Conservation (phyloP, 2,797 vertebrate species). For the Limnodromus scolopaceus region DNA sequence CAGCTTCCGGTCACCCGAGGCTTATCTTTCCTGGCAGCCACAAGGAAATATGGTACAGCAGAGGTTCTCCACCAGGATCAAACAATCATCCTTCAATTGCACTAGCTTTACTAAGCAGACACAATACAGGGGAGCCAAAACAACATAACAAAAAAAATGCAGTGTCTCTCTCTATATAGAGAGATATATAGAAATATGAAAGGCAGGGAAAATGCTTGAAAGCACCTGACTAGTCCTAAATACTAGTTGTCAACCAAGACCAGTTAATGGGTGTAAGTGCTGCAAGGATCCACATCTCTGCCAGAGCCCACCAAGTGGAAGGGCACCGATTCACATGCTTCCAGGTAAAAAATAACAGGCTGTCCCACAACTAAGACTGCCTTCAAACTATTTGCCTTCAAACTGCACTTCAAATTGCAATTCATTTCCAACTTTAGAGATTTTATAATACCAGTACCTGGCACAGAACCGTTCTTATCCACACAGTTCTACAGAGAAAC, state of each 20-base stretch:
- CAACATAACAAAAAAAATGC: rapidly evolving
- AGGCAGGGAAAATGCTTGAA: neutral
- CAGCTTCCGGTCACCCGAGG: neutral
- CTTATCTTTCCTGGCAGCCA: neutral
- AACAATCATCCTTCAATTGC: neutral
- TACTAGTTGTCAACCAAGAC: neutral
- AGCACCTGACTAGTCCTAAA: neutral
- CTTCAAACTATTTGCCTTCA: neutral
- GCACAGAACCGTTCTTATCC: neutral
- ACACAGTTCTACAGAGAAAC: neutral
- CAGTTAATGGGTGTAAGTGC: neutral
- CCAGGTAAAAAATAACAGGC: neutral
- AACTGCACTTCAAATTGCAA: neutral
- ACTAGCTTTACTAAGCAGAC: neutral
- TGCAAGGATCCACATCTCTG: neutral
- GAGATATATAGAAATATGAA: neutral
- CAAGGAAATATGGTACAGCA: neutral
- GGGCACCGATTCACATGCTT: neutral
- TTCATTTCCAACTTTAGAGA: neutral
- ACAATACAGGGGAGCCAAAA: neutral
- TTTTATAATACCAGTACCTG: neutral
- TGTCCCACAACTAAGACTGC: neutral
- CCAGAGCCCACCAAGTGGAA: neutral
- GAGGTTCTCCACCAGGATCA: neutral
- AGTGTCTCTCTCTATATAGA: neutral